Base-by-base conservation (phyloP, 2,113 vertebrate species). In the Hucho hucho region DNA sequence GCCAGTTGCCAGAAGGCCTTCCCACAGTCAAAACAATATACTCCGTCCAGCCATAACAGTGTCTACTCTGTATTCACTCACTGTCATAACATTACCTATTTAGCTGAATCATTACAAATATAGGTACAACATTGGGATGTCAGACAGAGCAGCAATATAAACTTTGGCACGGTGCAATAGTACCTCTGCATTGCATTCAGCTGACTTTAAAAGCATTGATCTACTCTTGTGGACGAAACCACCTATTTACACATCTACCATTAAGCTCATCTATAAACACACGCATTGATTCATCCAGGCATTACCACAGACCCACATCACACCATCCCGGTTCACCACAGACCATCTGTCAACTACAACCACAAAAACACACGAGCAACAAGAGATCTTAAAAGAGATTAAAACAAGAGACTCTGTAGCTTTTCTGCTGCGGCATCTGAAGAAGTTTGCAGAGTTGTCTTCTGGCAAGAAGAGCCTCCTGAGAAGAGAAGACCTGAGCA, bases 391-490 rank as follows among this genome's bases (percentile, higher is more conserved):
- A n/a, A 63, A 11, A 66, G 26, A 66, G 14, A 16, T 26, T 4
- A 32, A 69, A 26, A 46, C 59, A 72, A 28, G 92, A 61, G 93
- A 91, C 77, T 93, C 95, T 28, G 85, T 69, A 12, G 88, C 93
- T 56, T 94, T 89, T 81, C 85, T 92, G 91, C 78, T 81, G 32
- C 90, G 93, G 28, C 81, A 93, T 80, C 90, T 94, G 85, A 97
- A 95, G 90, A 97, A 95, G 85, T 88, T 92, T 0, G 87, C 91
- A 6, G 96, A 95, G 2, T 95, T 94, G 0, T 85, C 81, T 79
- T 93, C 95, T 53, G 90, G 90, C 90, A 95, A 88, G 85, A 97
- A 97, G 86, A 96, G 84, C 80, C 76, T 92, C 81, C 73, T 88
- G 69, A 84, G 76, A 0, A 75, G 71, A 76, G 32, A 37, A 43